phyloP scores from a whole-genome alignment of 2,113 vertebrate species.

The Cairina moschata region DNA sequence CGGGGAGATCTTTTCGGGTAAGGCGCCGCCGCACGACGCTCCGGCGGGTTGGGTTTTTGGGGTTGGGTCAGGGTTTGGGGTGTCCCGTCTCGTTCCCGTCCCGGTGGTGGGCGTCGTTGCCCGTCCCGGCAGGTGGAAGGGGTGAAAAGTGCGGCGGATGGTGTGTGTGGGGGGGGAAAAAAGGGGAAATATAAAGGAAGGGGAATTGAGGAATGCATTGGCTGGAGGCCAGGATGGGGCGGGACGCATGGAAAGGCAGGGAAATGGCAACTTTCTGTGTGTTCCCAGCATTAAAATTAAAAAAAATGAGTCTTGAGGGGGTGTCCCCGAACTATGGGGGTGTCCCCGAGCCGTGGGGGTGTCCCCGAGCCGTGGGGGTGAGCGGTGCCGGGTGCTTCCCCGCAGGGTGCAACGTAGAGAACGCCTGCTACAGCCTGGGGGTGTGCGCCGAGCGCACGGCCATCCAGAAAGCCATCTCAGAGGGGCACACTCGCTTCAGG shows the following conservation, averaged over 20 bases:
- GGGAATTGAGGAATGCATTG: fast-evolving
- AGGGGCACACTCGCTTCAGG: conserved; percentile 85
- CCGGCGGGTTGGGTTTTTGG: too few relatives aligned
- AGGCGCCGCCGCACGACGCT: too few relatives aligned
- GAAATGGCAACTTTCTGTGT: not conserved
- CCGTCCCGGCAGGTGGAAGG: not conserved
- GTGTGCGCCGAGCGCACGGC: conserved; percentile 88
- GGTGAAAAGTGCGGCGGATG: not conserved
- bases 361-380: not conserved
- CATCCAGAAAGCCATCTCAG: conserved; percentile 87
- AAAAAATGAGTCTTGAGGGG: too few relatives aligned
- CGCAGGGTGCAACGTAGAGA: conserved; percentile 95
- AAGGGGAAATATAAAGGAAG: not conserved
- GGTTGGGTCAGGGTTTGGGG: too few relatives aligned
- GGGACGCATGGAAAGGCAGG: fast-evolving
- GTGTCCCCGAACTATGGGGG: too few relatives aligned
- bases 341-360: too few relatives aligned
- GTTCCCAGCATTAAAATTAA: too few relatives aligned
- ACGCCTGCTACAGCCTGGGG: conserved; percentile 84
- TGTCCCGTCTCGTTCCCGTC: too few relatives aligned
- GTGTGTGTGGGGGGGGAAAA: not conserved
- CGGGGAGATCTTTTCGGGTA: conserved; percentile 88
- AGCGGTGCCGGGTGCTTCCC: fast-evolving
- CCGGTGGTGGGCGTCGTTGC: too few relatives aligned
- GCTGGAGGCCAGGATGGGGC: not conserved